Evolutionary conservation across 2,888 invertebrate genomes (phyloP).

Genomic region (Siphlonurus alternatus): DNA sequence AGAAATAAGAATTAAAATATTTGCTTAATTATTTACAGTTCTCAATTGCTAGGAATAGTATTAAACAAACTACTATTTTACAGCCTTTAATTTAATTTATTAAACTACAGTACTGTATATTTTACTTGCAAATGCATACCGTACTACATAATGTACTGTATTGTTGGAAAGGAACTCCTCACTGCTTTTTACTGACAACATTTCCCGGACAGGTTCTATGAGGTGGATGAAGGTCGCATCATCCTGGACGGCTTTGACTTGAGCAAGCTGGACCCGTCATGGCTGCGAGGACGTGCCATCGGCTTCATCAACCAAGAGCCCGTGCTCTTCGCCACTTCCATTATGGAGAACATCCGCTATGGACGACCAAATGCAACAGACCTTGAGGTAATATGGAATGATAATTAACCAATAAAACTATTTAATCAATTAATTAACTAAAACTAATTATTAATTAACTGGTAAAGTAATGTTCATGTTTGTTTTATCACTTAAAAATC

Average conservation of each 20-base stretch:
- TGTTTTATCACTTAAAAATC: no score
- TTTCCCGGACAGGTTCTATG: constrained; percentile 50
- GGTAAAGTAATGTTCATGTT: no score
- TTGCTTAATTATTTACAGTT: not conserved
- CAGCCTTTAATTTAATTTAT: no score
- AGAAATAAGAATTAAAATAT: not conserved
- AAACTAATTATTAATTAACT: no score
- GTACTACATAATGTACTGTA: not conserved
- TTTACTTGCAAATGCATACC: no score
- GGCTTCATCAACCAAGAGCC: constrained; percentile 92
- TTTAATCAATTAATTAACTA: not conserved
- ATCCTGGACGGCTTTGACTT: constrained; percentile 61
- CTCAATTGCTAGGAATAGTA: no score
- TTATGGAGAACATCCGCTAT: constrained; percentile 88
- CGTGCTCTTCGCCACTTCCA: constrained; percentile 75
- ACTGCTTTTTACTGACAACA: not conserved
- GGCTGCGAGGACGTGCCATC: constrained; percentile 68
- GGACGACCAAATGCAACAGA: constrained; percentile 54
- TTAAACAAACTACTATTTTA: no score
- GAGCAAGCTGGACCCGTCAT: constrained; percentile 51
- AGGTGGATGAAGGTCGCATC: constrained; percentile 51
- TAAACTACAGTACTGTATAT: no score
- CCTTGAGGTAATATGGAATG: constrained; percentile 14
- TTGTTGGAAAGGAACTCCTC: no score
- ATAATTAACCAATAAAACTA: not conserved